A percentile compares a stretch with the other conserved stretches of the same genome.
Conservation (phyloP, 1,140 invertebrate species). For the Drosophila serrata region DNA sequence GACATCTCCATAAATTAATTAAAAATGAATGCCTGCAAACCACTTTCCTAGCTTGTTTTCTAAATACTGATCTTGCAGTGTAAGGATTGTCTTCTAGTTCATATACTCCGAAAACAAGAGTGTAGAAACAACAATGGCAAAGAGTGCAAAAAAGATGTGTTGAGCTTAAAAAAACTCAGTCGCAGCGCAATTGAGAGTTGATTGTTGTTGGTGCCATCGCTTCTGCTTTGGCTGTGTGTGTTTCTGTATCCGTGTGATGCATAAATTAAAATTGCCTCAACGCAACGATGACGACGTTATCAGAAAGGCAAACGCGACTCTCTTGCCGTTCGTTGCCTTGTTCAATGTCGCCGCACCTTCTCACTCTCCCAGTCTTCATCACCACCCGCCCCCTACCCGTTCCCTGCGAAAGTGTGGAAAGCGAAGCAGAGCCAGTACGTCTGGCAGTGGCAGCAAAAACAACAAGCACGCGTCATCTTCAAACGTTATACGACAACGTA, state of each 20-base stretch:
- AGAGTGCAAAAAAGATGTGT: conserved; percentile 58
- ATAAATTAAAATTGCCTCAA: conserved; percentile 78
- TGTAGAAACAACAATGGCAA: conserved; percentile 61
- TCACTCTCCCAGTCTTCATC: conserved; percentile 13
- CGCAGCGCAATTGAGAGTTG: conserved; percentile 54
- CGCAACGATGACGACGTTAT: conserved; percentile 75
- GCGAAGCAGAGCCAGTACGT: conserved; percentile 69
- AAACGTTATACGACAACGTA: conserved; percentile 69
- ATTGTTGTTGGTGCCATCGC: conserved; percentile 40
- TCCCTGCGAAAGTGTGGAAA: conserved; percentile 32
- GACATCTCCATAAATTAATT: not conserved
- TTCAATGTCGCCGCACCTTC: conserved; percentile 78
- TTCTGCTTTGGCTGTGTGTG: conserved; percentile 28
- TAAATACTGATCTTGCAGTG: not conserved
- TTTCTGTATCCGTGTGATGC: conserved; percentile 52
- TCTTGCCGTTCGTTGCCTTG: conserved; percentile 57
- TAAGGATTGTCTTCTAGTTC: not conserved
- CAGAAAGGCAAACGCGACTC: conserved; percentile 44
- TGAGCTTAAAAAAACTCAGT: conserved; percentile 39
- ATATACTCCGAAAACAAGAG: conserved; percentile 20
- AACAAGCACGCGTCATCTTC: conserved; percentile 73
- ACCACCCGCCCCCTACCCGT: conserved; percentile 4
- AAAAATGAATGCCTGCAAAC: not conserved
- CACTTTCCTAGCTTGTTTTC: not conserved
- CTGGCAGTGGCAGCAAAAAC: conserved; percentile 67